Evolutionary conservation across 2,888 invertebrate genomes (phyloP), one percentile per base, ranked within the genome.

Genomic region (Macaria liturata): DNA sequence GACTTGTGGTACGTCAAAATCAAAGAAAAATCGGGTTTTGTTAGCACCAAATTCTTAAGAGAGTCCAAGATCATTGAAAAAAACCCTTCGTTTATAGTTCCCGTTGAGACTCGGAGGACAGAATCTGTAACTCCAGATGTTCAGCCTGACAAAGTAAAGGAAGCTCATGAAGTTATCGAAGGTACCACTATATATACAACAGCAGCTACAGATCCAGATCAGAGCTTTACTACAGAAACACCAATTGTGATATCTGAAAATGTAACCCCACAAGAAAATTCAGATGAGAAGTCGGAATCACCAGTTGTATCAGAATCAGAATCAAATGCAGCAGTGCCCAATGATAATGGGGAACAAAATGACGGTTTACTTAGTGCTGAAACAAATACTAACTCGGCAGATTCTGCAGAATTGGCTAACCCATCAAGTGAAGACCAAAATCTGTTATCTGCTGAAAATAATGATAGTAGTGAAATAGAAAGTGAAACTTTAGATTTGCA

Each of bases 1-100:
- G 93, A 94, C 62, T 79, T 94, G 49, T 96, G 96, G 95, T 96
- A 94, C 64, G 95, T 93, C 46, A 94, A 93, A 84, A 94, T 96
- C 47, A 88, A 93, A 65, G 95, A 95, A 37, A 93, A 93, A 74
- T 81, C 93, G 59, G 97, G 97, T 32, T 96, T 95, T 80, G 93
- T 93, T 0, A 94, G 94, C 32, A 84, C 88, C 53, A 74, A 72
- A 0, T 92, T 94, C 68, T 76, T 97, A 50, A 86, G 85, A 71
- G 96, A 97, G 86, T 74, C 74, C 4, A 94, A 93, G 79, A 70
- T 95, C 46, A 59, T 92, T 4, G 76, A 70, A 64, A 92, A 59
- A 75, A 81, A 68, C 72, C 86, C 61, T 70, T 91, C 59, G 67
- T 70, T 67, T 66, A 78, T 76, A 66, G 84, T 94, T 46, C 73